Evolutionary conservation across 2,113 vertebrate species (phyloP), one percentile per base, ranked within the genome.

Genomic region (Neodon shergylaensis): DNA sequence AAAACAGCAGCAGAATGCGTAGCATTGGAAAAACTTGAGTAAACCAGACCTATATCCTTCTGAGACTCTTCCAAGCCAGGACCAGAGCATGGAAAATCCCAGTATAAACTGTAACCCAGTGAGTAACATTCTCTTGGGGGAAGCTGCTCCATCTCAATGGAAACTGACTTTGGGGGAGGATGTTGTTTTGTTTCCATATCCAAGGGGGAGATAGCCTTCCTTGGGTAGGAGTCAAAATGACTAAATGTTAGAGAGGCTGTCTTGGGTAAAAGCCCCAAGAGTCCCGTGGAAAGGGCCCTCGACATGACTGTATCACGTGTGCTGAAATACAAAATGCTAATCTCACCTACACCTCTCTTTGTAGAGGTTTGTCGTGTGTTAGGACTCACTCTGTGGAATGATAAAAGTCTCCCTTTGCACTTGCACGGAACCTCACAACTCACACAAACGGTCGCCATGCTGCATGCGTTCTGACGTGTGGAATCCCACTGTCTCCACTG

Each of bases 51-150:
- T 94, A 52, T 74, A n/a, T 94, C 8, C 61, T 97, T 88, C 65
- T 94, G 91, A 79, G 93, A 3, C 9, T 94, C 90, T 97, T 97
- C 70, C 61, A 94, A 77, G 65, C 82, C 44, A 26, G 22, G 36
- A 96, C 97, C 68, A 89, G 44, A 28, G 39, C 79, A 12, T 68
- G 10, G 94, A 87, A 94, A 97, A 47, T 82, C 39, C 44, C 82
- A 54, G 24, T 5, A n/a, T 36, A 97, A 93, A 95, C 33, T 82
- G 44, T 68, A 90, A 63, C 36, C 19, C 44, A 97, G 78, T 88
- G 77, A 96, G 61, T 68, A 92, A 54, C 81, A 0, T 70, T 66
- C 9, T 72, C 26, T 70, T 42, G 58, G 49, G 89, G 61, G 1
- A 0, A 66, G 92, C 79, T 44, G 74, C 31, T 52, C 31, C 24